phyloP scores from a whole-genome alignment of 2,888 invertebrate species.

The Lapara coniferarum region DNA sequence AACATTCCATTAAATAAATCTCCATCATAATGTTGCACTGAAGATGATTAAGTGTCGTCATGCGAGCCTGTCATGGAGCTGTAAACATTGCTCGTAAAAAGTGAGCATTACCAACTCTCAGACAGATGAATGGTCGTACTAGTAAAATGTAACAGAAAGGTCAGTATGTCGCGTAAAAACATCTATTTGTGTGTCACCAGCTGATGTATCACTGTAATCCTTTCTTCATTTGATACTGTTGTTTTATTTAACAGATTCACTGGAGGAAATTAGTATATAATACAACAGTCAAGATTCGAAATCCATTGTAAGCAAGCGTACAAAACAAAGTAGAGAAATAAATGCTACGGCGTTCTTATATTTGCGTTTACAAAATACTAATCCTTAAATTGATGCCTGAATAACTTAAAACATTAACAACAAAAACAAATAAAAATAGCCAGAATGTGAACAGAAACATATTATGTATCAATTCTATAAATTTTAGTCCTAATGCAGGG shows the following conservation, averaged over 20 bases:
- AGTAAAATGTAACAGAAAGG: slow-evolving; percentile 22
- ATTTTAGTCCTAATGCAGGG: neutral
- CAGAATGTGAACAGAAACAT: too few species aligned
- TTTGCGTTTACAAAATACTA: too few species aligned
- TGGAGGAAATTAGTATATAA: too few species aligned
- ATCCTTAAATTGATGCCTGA: too few species aligned
- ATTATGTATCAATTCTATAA: too few species aligned
- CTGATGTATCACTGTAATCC: slow-evolving; percentile 3
- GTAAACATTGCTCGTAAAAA: slow-evolving; percentile 19
- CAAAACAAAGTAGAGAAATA: neutral
- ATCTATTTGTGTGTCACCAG: slow-evolving; percentile 7
- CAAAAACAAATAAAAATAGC: too few species aligned
- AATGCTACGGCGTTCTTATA: too few species aligned
- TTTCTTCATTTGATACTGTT: neutral
- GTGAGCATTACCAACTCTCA: slow-evolving; percentile 16
- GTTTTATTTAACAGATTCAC: neutral
- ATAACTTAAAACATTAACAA: too few species aligned
- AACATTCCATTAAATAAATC: slow-evolving; percentile 4
- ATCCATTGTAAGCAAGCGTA: neutral
- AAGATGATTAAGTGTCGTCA: slow-evolving; percentile 16
- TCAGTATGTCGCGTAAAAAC: slow-evolving; percentile 18
- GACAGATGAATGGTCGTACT: neutral
- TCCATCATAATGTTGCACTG: slow-evolving; percentile 13
- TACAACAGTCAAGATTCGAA: too few species aligned
- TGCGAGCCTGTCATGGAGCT: neutral